Evolutionary conservation across 2,797 vertebrate species (phyloP), one percentile per base, ranked within the genome.

Genomic region (Lagocephalus sceleratus): DNA sequence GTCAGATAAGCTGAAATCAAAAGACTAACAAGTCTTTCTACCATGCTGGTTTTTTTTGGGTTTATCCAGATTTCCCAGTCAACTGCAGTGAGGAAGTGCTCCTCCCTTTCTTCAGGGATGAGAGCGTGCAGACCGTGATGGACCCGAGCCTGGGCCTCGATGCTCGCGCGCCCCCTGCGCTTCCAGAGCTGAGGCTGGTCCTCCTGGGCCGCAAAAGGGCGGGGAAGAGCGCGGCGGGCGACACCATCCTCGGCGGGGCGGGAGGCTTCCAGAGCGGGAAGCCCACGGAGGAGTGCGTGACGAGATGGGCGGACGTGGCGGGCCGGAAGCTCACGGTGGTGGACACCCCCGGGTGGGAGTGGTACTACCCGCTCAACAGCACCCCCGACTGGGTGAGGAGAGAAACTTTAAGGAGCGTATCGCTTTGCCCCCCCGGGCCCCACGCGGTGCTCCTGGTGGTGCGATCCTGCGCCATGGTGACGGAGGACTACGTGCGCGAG

Each of bases 261-360:
- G 82, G 66, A 2, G 67, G 67, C 19, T 89, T 90, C 0, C 83
- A 88, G 61, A 85, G 75, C 2, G 83, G 85, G 17, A 89, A 68
- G 51, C 84, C 90, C n/a, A 92, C 90, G 0, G 90, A 92, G 72
- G 88, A 90, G 71, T 90, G 90, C 5, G 82, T 86, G 52, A 88
- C 83, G 56, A 73, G 79, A 40, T 63, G 68, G 11, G 85, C 66
- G 0, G 85, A 89, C 2, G 83, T 87, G 7, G 63, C 6, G 0
- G 80, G 84, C 12, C 72, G 78, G 38, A 87, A 78, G 10, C 71
- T 90, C 15, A 87, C 74, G 0, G 87, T 90, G 29, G 88, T 92
- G 66, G 89, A 92, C 79, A 90, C 90, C 5, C 90, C 90, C 0
- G 90, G 90, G 2, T 91, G 90, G 90, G 90, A 91, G 59, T 90